These are phyloP conservation scores for Chrysotoxum bicinctum DNA, from an alignment of 2,888 invertebrate species.

Conservation along the genomic window DNA sequence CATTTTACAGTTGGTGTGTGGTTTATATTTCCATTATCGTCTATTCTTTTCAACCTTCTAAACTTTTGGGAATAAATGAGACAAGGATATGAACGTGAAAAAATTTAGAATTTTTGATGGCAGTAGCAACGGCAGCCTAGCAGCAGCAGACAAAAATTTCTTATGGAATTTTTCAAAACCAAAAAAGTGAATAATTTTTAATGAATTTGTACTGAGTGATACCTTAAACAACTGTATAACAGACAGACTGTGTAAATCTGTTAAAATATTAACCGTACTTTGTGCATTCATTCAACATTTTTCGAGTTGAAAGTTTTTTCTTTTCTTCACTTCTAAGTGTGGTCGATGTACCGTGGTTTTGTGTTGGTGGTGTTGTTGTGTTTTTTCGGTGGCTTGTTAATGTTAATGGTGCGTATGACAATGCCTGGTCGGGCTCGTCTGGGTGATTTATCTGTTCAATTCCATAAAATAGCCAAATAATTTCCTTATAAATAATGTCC, in stretches of 20 bases:
- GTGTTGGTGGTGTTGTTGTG: constrained; percentile 50
- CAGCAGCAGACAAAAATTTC: constrained; percentile 66
- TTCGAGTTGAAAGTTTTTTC: constrained; percentile 4
- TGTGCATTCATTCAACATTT: constrained; percentile 28
- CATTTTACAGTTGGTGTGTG: constrained; percentile 43
- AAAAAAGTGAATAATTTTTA: constrained; percentile 48
- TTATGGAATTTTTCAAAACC: constrained; percentile 39
- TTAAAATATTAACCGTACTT: constrained; percentile 21
- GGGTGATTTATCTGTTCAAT: constrained; percentile 5
- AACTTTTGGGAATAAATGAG: constrained; percentile 35
- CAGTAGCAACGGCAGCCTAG: constrained; percentile 67
- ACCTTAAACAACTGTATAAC: constrained; percentile 11
- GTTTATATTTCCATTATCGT: constrained; percentile 41
- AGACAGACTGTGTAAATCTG: constrained; percentile 8
- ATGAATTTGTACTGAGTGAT: constrained; percentile 23
- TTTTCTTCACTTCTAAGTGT: constrained; percentile 40
- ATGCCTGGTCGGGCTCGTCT: not conserved
- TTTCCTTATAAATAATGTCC: not conserved
- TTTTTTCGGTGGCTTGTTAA: constrained; percentile 36
- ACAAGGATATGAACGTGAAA: constrained; percentile 28
- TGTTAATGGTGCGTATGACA: constrained; percentile 47
- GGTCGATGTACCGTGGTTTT: constrained; percentile 58
- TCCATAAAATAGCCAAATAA: not conserved
- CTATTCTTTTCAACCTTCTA: constrained; percentile 36
- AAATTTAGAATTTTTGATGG: constrained; percentile 62